Evolutionary conservation across 53 echinoderm and acorn worm species (phyloP).

Genomic region (Paelopatides confundens): DNA sequence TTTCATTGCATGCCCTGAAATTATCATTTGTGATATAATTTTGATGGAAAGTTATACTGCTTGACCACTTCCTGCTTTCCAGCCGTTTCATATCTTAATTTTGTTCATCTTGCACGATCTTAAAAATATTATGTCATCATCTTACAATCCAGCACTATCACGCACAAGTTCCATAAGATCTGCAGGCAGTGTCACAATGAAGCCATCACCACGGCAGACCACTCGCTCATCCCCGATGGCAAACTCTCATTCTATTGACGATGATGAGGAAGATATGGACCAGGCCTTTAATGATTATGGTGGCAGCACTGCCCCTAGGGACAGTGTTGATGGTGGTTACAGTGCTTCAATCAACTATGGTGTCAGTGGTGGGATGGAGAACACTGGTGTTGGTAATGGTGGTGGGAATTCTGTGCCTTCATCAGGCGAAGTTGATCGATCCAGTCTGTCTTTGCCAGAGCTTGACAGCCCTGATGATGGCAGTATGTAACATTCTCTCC

Average conservation of each 20-base stretch:
- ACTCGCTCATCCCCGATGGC: constrained; percentile 10
- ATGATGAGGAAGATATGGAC: constrained; percentile 83
- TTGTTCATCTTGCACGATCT: not conserved
- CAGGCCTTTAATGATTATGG: constrained; percentile 81
- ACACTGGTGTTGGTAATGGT: constrained; percentile 60
- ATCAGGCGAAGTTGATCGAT: constrained; percentile 30
- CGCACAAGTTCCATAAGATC: constrained; percentile 96
- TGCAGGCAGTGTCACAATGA: constrained; percentile 70
- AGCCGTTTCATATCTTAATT: not conserved
- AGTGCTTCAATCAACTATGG: constrained; percentile 23
- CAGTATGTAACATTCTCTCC: constrained; percentile 71
- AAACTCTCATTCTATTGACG: constrained; percentile 25
- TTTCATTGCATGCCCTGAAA: no score
- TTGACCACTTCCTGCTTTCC: not conserved
- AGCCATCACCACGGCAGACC: constrained; percentile 22
- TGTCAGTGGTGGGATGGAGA: constrained; percentile 50
- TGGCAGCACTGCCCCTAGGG: constrained; percentile 39
- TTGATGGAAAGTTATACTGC: not conserved
- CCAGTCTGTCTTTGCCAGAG: constrained; percentile 30
- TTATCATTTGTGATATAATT: no score
- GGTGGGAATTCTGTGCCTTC: constrained; percentile 57
- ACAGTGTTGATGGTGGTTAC: constrained; percentile 26
- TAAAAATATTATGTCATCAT: not conserved
- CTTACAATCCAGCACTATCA: constrained; percentile 77
- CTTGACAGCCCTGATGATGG: constrained; percentile 86